Conservation (phyloP, 1,140 invertebrate genomes). For the Macrosteles quadrilineatus region DNA sequence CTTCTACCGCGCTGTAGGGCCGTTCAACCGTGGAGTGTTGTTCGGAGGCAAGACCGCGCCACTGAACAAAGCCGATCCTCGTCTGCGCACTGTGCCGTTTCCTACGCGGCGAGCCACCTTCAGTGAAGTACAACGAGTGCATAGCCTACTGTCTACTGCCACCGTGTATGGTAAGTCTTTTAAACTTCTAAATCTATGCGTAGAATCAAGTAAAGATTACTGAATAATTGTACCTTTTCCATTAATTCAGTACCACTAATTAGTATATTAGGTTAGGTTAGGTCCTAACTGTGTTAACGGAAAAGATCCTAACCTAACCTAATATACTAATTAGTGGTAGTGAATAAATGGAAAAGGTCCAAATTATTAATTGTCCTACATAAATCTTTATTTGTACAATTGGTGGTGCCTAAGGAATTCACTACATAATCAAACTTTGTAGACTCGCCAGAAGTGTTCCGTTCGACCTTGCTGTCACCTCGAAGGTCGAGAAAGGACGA, state of each 20-base stretch:
- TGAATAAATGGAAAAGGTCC: too few relatives aligned
- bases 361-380: too few relatives aligned
- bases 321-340: too few relatives aligned
- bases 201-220: too few relatives aligned
- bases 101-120: conserved; percentile 79
- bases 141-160: conserved; percentile 68
- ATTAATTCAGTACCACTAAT: not conserved
- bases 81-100: conserved; percentile 78
- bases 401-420: too few relatives aligned
- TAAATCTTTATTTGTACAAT: too few relatives aligned
- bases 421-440: too few relatives aligned
- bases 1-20: conserved; percentile 75
- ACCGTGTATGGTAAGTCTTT: conserved; percentile 68
- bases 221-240: not conserved
- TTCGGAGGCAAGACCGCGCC: conserved; percentile 74
- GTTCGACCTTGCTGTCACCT: not conserved
- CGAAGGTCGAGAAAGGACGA: not conserved
- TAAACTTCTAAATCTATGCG: too few relatives aligned
- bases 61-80: conserved; percentile 63
- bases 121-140: conserved; percentile 76
- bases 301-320: too few relatives aligned
- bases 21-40: conserved; percentile 68
- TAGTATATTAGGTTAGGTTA: too few relatives aligned
- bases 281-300: too few relatives aligned
- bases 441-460: not conserved